Base-by-base conservation (phyloP, 2,888 invertebrate genomes). In the Syrphus vitripennis region DNA sequence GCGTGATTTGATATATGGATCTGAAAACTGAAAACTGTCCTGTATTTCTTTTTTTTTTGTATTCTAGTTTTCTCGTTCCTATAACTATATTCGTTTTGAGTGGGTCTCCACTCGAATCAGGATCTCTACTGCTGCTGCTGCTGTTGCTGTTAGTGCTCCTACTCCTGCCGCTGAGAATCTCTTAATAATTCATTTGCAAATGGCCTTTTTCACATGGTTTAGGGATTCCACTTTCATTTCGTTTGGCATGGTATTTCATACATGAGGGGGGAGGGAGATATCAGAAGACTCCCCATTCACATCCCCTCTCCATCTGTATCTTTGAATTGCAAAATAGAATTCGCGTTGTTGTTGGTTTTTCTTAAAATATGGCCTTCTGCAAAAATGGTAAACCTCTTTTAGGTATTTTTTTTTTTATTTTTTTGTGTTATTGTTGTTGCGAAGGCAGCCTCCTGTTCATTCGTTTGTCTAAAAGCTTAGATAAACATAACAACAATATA, bases 121-220 rank as follows among this genome's bases (percentile, higher is more conserved):
- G 61, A 65, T 45, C 19, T 34, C 14, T 34, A 12, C 72, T 57
- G 48, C 26, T 59, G 16, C 70, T 69, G 71, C 50, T 21, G 19
- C 45, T 21, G 34, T 7, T 34, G 34, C 10, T 34, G 34, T 12
- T 34, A 34, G 34, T 59, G 50, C 19, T 42, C 21, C 77, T 57
- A 67, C 61, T 53, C n/a, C n/a, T n/a, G 31, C 77, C 72, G 57
- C 63, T 71, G 81, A 29, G 77, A 86, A 86, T 77, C 82, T 82
- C 55, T 81, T 82, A 86, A 86, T 86, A 86, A 86, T 86, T 86
- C 77, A 86, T 86, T 82, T 86, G 77, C 82, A 86, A 86, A 86
- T 82, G 86, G 84, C 77, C 76, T 77, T 86, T 86, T 86, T 86
- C 86, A 77, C 77, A 82, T 77, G 82, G 82, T 82, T 80, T 86